phyloP scores from a whole-genome alignment of 2,888 invertebrate species.

The Brenthis hecate region DNA sequence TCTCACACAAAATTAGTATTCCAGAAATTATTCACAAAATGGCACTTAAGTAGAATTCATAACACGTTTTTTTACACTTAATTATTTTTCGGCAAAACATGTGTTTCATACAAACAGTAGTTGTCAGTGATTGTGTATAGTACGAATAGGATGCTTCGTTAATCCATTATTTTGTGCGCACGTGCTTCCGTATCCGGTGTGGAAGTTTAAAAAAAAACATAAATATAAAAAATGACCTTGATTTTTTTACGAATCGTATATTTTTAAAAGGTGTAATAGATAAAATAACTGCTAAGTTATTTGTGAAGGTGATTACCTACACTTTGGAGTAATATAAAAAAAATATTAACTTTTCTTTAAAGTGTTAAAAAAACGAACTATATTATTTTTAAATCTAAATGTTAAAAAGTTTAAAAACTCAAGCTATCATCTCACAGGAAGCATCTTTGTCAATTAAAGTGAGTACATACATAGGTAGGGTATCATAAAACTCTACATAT shows the following conservation, averaged over 20 bases:
- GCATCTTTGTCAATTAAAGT: too few species aligned
- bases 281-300: neutral
- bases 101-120: neutral
- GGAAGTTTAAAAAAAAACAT: neutral
- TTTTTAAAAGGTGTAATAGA: neutral
- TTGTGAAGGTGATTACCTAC: neutral
- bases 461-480: too few species aligned
- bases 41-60: neutral
- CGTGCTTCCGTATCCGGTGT: slow-evolving; percentile 35
- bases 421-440: too few species aligned
- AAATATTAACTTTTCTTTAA: too few species aligned
- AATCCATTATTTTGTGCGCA: slow-evolving; percentile 27
- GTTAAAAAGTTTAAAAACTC: too few species aligned
- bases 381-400: too few species aligned
- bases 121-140: neutral
- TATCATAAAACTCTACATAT: too few species aligned
- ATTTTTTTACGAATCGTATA: neutral
- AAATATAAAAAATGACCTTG: slow-evolving; percentile 7
- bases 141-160: slow-evolving; percentile 20
- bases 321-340: neutral
- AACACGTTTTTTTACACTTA: neutral
- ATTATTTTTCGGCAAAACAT: slow-evolving; percentile 2
- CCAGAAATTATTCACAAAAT: neutral
- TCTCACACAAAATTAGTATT: slow-evolving; percentile 2
- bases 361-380: too few species aligned